Evolutionary conservation across 2,797 vertebrate species (phyloP).

Genomic region (Lemur catta): DNA sequence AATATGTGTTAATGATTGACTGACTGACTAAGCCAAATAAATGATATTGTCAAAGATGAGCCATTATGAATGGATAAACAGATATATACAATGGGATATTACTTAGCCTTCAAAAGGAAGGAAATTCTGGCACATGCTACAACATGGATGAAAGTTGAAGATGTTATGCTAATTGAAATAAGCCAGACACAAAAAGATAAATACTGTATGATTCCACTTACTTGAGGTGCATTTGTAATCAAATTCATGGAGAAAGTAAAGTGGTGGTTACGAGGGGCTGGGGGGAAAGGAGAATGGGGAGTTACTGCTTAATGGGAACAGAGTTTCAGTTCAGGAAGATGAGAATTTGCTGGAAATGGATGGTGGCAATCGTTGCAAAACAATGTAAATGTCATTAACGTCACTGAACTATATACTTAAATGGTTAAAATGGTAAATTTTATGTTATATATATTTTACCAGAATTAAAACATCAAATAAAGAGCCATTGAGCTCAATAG

Average conservation of each 20-base stretch:
- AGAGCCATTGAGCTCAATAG: not conserved
- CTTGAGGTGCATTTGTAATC: no score
- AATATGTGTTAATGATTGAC: not conserved
- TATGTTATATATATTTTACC: not conserved
- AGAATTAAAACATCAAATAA: not conserved
- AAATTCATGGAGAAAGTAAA: not conserved
- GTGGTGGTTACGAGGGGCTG: not conserved
- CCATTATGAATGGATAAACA: not conserved
- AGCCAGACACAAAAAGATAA: not conserved
- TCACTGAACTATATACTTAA: not conserved
- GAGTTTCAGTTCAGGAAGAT: not conserved
- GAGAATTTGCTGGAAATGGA: not conserved
- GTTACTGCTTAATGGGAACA: not conserved
- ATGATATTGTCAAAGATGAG: not conserved
- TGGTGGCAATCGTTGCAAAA: not conserved
- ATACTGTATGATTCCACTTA: not conserved
- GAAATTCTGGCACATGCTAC: not conserved
- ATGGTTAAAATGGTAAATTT: not conserved
- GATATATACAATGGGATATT: not conserved
- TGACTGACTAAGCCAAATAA: not conserved
- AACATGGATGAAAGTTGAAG: not conserved
- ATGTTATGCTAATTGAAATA: no score
- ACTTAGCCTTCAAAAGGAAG: not conserved
- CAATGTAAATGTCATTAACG: not conserved
- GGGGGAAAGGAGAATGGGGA: not conserved